These are phyloP conservation scores for Acromyrmex heyeri DNA, from an alignment of 1,140 invertebrate species.

Conservation along the genomic window DNA sequence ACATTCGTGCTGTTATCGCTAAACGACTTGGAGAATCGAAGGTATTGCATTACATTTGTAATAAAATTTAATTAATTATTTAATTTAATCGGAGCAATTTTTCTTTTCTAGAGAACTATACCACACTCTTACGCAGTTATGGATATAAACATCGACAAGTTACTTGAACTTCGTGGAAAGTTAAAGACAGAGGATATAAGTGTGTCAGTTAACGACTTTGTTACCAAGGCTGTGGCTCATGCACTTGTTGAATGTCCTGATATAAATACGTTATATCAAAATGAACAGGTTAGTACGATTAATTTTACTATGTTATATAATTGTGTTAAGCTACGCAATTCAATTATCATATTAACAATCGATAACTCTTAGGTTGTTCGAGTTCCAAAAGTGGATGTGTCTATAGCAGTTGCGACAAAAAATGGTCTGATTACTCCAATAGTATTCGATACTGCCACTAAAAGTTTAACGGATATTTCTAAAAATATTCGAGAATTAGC, in stretches of 20 bases:
- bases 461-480: conserved; percentile 96
- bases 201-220: conserved; percentile 98
- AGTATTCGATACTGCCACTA: conserved; percentile 96
- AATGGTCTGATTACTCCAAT: conserved; percentile 99
- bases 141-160: conserved; percentile 93
- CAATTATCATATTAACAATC: conserved; percentile 35
- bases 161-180: conserved; percentile 86
- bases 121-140: conserved; percentile 98
- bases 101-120: conserved; percentile 88
- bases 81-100: conserved; percentile 32
- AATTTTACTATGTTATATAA: conserved; percentile 8
- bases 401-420: conserved; percentile 98
- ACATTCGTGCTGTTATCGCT: conserved; percentile 96
- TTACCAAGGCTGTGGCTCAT: conserved; percentile 97
- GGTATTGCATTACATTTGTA: conserved; percentile 82
- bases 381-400: conserved; percentile 94
- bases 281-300: conserved; percentile 69
- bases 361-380: conserved; percentile 88
- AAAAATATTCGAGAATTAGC: conserved; percentile 94
- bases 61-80: conserved; percentile 39
- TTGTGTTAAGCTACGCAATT: not conserved
- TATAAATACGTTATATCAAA: conserved; percentile 90
- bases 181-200: conserved; percentile 93
- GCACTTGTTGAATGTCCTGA: conserved; percentile 97
- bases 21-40: conserved; percentile 97